Percentiles rank a stretch among this genome's conserved stretches.
These are phyloP conservation scores for Ormyrus labotus DNA, from an alignment of 2,888 invertebrate genomes.

Conservation along the genomic window DNA sequence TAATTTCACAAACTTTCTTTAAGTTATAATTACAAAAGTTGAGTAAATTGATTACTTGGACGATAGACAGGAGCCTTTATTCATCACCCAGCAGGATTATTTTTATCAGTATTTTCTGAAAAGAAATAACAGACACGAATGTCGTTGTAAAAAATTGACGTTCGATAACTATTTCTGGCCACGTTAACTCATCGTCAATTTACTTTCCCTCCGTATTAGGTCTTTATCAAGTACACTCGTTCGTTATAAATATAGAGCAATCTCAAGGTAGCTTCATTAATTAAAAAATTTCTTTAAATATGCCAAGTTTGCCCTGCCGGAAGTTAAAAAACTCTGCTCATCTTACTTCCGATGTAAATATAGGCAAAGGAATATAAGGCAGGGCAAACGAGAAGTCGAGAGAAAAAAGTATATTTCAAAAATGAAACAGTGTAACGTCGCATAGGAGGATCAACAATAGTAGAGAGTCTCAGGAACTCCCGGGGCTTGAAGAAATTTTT, in stretches of 20 bases:
- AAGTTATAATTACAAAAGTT: too few species aligned
- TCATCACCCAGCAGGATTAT: too few species aligned
- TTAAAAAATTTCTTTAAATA: too few species aligned
- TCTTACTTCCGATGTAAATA: background rate
- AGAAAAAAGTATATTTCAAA: constrained; percentile 34
- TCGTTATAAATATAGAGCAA: background rate
- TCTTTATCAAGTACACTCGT: background rate
- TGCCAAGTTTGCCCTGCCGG: background rate
- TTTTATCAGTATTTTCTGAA: too few species aligned
- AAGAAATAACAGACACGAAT: too few species aligned
- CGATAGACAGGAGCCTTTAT: too few species aligned
- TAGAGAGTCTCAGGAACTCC: background rate
- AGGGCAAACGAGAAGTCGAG: background rate
- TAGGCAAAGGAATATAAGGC: background rate
- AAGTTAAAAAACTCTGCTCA: constrained; percentile 1
- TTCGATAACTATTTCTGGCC: too few species aligned
- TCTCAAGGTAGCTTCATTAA: too few species aligned
- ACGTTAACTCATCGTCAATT: too few species aligned
- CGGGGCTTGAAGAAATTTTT: constrained; percentile 2
- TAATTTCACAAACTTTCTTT: too few species aligned
- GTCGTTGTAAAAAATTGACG: too few species aligned
- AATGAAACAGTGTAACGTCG: constrained; percentile 17
- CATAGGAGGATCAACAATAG: constrained; percentile 20
- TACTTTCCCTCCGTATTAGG: background rate
- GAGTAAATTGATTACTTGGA: too few species aligned